Conservation (phyloP, 2,113 vertebrate genomes). For the Meles meles region DNA sequence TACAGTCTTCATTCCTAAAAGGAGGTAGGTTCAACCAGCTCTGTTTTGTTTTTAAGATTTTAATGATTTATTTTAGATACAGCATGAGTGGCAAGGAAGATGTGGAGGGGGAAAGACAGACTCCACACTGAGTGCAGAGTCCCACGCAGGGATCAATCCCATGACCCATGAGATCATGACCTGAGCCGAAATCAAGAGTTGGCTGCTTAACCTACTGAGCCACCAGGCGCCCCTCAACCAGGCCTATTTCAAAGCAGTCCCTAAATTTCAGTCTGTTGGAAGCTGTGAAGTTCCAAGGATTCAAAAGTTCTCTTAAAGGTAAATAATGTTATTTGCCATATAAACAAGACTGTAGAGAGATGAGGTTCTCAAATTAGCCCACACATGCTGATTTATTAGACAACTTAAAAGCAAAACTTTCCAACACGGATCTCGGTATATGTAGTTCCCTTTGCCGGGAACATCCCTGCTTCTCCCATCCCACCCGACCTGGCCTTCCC, state of each 20-base stretch:
- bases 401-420: slow-evolving; percentile 23
- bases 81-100: not conserved
- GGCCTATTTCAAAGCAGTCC: not conserved
- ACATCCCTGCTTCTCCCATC: not conserved
- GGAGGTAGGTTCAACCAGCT: not conserved
- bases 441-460: not conserved
- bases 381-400: not conserved
- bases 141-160: not conserved
- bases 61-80: not conserved
- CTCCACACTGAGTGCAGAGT: not conserved
- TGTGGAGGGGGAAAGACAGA: not conserved
- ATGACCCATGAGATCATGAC: not conserved
- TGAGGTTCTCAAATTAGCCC: not conserved
- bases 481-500: not conserved
- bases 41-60: not conserved
- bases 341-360: not conserved
- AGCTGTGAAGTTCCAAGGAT: not conserved
- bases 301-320: not conserved
- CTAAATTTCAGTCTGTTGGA: not conserved
- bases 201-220: not conserved
- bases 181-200: not conserved
- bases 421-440: not conserved
- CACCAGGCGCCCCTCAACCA: not conserved
- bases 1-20: not conserved
- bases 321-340: not conserved